These are phyloP conservation scores for Numida meleagris DNA, from an alignment of 2,113 vertebrate genomes.

Conservation along the genomic window DNA sequence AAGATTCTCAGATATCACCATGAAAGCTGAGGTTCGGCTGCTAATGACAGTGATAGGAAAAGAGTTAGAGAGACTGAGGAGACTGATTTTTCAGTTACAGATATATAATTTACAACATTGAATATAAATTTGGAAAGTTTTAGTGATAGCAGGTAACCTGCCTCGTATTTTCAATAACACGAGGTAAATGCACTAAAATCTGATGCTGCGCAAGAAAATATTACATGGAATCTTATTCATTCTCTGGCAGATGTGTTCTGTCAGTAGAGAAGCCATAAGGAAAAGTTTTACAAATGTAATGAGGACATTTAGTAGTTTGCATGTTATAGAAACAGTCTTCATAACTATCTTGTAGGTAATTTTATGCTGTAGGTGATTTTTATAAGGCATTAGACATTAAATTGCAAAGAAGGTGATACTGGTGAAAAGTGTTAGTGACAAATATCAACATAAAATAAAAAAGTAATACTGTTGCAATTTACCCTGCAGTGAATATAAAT, in stretches of 20 bases:
- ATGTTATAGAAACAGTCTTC: neutral
- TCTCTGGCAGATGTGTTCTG: neutral
- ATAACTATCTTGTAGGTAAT: neutral
- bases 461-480: neutral
- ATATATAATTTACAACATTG: neutral
- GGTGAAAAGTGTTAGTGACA: neutral
- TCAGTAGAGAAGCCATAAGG: neutral
- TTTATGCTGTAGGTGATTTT: neutral
- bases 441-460: neutral
- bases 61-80: neutral
- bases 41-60: neutral
- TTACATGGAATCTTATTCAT: neutral
- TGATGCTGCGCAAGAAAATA: neutral
- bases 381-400: neutral
- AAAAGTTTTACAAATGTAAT: neutral
- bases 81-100: neutral
- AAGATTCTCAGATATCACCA: neutral
- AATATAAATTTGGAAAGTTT: neutral
- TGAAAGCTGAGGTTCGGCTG: neutral
- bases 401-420: neutral
- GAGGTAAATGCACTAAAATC: neutral
- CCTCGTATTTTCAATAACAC: neutral
- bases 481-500: fast-evolving
- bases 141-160: neutral
- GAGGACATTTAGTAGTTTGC: neutral